These are phyloP conservation scores for Arion vulgaris DNA, from an alignment of 1,140 invertebrate species.

Conservation along the genomic window DNA sequence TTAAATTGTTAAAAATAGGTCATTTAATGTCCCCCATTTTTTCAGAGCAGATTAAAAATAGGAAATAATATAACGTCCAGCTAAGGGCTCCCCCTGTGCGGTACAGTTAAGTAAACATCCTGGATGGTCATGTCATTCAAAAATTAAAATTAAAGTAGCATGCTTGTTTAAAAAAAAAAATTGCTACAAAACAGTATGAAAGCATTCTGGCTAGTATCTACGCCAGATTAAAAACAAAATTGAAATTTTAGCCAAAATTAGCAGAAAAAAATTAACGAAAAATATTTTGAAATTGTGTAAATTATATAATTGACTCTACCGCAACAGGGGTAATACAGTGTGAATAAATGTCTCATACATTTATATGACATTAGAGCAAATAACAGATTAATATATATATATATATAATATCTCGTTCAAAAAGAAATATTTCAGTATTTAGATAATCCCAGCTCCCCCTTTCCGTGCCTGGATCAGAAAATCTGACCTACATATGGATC, in stretches of 20 bases:
- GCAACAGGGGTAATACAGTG: not conserved
- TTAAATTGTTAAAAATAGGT: too few species aligned
- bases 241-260: too few species aligned
- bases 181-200: not conserved
- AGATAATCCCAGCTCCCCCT: constrained; percentile 22
- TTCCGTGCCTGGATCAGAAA: constrained; percentile 3
- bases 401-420: not conserved
- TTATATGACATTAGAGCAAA: not conserved
- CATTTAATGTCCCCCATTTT: too few species aligned
- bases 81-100: constrained; percentile 28
- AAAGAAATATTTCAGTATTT: too few species aligned
- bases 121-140: constrained; percentile 38
- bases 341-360: not conserved
- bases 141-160: not conserved
- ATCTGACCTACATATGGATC: not conserved
- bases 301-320: not conserved
- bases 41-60: too few species aligned
- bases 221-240: too few species aligned
- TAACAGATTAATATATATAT: not conserved
- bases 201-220: not conserved
- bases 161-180: not conserved
- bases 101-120: constrained; percentile 28
- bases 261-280: too few species aligned
- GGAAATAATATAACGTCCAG: constrained; percentile 15
- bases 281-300: too few species aligned